Conservation (phyloP, 1,140 invertebrate species). For the Trigoniulus corallinus region DNA sequence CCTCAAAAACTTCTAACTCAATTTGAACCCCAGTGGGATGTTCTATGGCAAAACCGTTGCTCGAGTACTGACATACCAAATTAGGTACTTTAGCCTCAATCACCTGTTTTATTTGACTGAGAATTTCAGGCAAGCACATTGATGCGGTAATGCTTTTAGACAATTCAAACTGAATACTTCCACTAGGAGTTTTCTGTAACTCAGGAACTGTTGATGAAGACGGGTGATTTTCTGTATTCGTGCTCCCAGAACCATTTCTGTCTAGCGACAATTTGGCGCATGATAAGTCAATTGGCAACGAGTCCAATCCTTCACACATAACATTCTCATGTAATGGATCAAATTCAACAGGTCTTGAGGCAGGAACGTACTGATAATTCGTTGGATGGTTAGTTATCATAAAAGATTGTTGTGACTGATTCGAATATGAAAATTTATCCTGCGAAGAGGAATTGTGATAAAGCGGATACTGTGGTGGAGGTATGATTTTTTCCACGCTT, state of each 20-base stretch:
- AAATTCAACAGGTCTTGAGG: constrained; percentile 1
- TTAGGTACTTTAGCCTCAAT: constrained; percentile 56
- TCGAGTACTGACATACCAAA: constrained; percentile 26
- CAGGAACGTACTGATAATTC: neutral
- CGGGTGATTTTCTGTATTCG: constrained; percentile 1
- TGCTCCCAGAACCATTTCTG: neutral
- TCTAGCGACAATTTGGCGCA: neutral
- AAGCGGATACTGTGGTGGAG: constrained; percentile 34
- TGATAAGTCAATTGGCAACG: constrained; percentile 1
- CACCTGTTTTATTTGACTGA: constrained; percentile 62
- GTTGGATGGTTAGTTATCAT: neutral
- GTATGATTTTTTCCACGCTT: constrained; percentile 10
- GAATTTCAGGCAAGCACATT: constrained; percentile 54
- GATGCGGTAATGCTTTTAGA: constrained; percentile 54
- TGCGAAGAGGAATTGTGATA: neutral
- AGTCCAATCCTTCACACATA: constrained; percentile 8
- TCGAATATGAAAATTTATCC: neutral
- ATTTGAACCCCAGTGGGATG: constrained; percentile 75
- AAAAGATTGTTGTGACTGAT: neutral
- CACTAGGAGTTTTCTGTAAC: constrained; percentile 28
- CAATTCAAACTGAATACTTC: constrained; percentile 45
- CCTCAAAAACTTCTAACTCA: constrained; percentile 60
- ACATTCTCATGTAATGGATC: neutral
- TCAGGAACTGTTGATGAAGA: constrained; percentile 11
- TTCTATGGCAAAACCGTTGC: constrained; percentile 37